Base-by-base conservation (phyloP, 2,888 invertebrate genomes). In the Blastobasis adustella region DNA sequence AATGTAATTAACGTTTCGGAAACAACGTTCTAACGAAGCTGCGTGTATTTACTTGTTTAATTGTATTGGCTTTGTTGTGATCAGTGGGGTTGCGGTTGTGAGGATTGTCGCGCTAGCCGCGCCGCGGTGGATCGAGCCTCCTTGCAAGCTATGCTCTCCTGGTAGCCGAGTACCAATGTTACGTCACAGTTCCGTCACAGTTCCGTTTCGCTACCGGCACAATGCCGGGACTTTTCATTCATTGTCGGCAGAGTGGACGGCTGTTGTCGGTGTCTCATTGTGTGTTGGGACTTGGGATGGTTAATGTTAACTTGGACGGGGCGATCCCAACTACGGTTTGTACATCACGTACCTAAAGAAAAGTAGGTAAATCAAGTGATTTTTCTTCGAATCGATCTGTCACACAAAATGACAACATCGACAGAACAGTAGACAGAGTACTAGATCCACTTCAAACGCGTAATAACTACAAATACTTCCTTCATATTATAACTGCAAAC, bases 1-100 rank as follows among this genome's bases (percentile, higher is more conserved):
- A 55, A 57, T 58, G 58, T 54, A 59, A 59, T 58, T 58, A 59
- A 54, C 45, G 48, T 45, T 52, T 49, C 44, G 37, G 51, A 55
- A 48, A 55, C 55, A 55, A 54, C 48, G 49, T 51, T 51, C 52
- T 59, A 59, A 59, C 55, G 53, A 59, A 47, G 44, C 41, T 39
- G 45, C 36, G 52, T 49, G 41, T 54, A 51, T 51, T 54, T 51
- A 48, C 54, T 54, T 51, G 23, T 23, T 51, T 45, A n/a, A 46
- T 37, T 38, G 36, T 45, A 44, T 46, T 5, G 37, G n/a, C 38
- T 38, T 8, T 38, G 9, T 7, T 10, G 46, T 36, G 46, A 37
- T 37, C 38, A 5, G 46, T 39, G n/a, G 42, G 5, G 42, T 42
- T 42, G 42, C 42, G 5, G 9, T 9, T 9, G 9, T 42, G 42